Evolutionary conservation across 2,888 invertebrate species (phyloP).

Genomic region (Platycheirus rosarum): DNA sequence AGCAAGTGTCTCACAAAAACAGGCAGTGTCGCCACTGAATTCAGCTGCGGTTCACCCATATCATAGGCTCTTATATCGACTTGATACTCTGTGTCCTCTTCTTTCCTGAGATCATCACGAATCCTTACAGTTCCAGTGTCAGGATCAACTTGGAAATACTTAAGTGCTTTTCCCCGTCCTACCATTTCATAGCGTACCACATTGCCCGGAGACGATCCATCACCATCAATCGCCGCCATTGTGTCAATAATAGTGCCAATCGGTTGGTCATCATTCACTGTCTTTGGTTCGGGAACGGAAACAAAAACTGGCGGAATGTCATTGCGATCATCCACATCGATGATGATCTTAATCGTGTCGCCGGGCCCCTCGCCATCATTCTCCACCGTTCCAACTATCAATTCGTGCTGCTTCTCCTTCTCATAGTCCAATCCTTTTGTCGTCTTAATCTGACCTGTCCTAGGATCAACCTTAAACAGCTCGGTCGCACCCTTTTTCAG

Average conservation of each 20-base stretch:
- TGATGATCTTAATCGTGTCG: slow-evolving; percentile 86
- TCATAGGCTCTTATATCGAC: slow-evolving; percentile 94
- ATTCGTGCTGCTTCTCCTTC: slow-evolving; percentile 87
- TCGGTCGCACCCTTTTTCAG: slow-evolving; percentile 92
- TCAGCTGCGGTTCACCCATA: slow-evolving; percentile 92
- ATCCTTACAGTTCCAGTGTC: slow-evolving; percentile 91
- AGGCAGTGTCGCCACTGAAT: slow-evolving; percentile 91
- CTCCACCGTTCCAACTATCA: slow-evolving; percentile 92
- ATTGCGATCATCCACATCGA: slow-evolving; percentile 89
- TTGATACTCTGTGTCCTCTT: slow-evolving; percentile 93
- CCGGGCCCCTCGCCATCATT: slow-evolving; percentile 88
- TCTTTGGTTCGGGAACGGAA: slow-evolving; percentile 91
- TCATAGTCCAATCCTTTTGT: slow-evolving; percentile 91
- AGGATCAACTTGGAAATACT: slow-evolving; percentile 94
- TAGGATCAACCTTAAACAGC: slow-evolving; percentile 91
- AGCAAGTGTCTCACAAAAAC: slow-evolving; percentile 93
- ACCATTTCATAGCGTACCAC: slow-evolving; percentile 90
- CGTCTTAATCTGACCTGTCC: slow-evolving; percentile 90
- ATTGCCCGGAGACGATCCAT: slow-evolving; percentile 93
- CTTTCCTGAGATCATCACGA: slow-evolving; percentile 92
- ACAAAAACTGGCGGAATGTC: slow-evolving; percentile 95
- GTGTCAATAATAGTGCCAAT: slow-evolving; percentile 92
- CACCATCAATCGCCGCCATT: slow-evolving; percentile 91
- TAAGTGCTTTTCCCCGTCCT: slow-evolving; percentile 90
- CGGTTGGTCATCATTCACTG: slow-evolving; percentile 91